A percentile compares a stretch with the other conserved stretches of the same genome.
Evolutionary conservation across 1,140 invertebrate species (phyloP).

Genomic region (Drosophila auraria): DNA sequence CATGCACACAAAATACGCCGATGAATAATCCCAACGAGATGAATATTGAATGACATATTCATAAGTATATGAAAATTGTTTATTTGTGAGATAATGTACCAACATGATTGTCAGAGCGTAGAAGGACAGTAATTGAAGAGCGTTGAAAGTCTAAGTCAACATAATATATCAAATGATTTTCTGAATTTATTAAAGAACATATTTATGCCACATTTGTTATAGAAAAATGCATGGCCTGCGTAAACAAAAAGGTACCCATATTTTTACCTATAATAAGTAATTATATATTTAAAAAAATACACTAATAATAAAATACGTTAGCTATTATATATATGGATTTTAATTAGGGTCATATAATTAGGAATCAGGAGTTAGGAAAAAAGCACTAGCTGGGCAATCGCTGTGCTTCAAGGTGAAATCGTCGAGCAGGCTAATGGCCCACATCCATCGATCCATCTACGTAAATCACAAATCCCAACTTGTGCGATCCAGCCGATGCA

Average conservation of each 20-base stretch:
- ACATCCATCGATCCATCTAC: conserved; percentile 5
- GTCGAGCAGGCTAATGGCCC: conserved; percentile 45
- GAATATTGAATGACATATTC: conserved; percentile 28
- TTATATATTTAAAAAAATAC: no score
- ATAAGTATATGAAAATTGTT: conserved; percentile 3
- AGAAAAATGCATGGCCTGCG: no score
- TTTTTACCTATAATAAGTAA: no score
- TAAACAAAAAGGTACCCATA: no score
- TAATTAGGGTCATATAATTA: no score
- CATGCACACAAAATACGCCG: conserved; percentile 22
- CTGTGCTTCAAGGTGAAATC: conserved; percentile 54
- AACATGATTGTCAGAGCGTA: conserved; percentile 5
- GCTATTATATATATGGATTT: no score
- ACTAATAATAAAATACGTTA: no score
- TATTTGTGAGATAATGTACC: conserved; percentile 1
- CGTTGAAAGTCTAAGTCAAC: background rate
- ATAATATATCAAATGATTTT: no score
- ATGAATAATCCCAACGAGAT: conserved; percentile 24
- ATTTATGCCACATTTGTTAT: no score
- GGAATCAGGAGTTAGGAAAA: no score
- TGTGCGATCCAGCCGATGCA: background rate
- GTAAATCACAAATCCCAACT: conserved; percentile 2
- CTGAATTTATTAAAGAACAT: no score
- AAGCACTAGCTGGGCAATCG: conserved; percentile 5
- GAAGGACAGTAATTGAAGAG: background rate